Percentiles rank a stretch among this genome's conserved stretches.
Conservation (phyloP, 2,888 invertebrate species). For the Xestoiulus laeticollis region DNA sequence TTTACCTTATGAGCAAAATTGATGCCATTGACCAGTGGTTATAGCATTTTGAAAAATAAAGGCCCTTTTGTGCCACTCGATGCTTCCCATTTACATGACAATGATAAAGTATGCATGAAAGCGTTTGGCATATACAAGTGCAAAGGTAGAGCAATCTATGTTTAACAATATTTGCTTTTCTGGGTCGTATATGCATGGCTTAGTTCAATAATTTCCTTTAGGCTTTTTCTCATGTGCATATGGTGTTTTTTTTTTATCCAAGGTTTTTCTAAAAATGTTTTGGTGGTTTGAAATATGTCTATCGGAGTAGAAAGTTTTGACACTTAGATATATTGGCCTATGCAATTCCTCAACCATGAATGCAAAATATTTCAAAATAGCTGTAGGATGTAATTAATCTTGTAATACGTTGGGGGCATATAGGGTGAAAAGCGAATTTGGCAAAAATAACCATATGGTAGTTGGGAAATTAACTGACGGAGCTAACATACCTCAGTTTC, state of each 20-base stretch:
- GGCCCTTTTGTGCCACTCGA: neutral
- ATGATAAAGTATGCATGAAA: neutral
- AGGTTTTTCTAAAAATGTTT: neutral
- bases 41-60: constrained; percentile 7
- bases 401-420: neutral
- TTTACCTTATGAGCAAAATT: neutral
- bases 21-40: constrained; percentile 15
- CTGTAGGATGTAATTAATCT: constrained; percentile 6
- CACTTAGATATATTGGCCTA: neutral
- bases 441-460: no score
- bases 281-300: neutral
- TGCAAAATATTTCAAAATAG: neutral
- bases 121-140: neutral
- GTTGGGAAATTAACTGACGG: no score
- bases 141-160: neutral
- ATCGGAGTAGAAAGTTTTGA: neutral
- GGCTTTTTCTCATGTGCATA: neutral
- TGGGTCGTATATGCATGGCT: constrained; percentile 24
- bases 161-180: constrained; percentile 34
- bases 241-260: neutral
- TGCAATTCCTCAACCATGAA: neutral
- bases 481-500: no score
- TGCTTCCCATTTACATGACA: neutral
- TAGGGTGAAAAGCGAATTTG: neutral
- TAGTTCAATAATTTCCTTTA: constrained; percentile 36